Conservation (phyloP, 2,113 vertebrate genomes). For the zebrafish (Danio rerio) region GRCz12tu NC_133193.1:28614001-28614500, state of each 20-base stretch:
- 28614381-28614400: no score
- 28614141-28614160: constrained; percentile 19
- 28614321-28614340: not conserved
- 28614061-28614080: not conserved
- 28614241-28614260: not conserved
- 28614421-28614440: no score
- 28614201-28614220: constrained; percentile 2
- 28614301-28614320: not conserved
- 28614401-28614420: no score
- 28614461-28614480: no score
- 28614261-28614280: not conserved
- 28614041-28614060: not conserved
- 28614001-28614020: not conserved
- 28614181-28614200: not conserved
- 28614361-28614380: not conserved
- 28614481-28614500: no score
- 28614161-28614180: not conserved
- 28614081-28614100: not conserved
- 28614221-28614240: not conserved
- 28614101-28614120: constrained; percentile 27
- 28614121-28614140: not conserved
- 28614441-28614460: no score
- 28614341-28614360: not conserved
- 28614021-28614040: not conserved
- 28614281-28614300: not conserved